Conservation (phyloP, 2,113 vertebrate genomes). For the Rafetus swinhoei region DNA sequence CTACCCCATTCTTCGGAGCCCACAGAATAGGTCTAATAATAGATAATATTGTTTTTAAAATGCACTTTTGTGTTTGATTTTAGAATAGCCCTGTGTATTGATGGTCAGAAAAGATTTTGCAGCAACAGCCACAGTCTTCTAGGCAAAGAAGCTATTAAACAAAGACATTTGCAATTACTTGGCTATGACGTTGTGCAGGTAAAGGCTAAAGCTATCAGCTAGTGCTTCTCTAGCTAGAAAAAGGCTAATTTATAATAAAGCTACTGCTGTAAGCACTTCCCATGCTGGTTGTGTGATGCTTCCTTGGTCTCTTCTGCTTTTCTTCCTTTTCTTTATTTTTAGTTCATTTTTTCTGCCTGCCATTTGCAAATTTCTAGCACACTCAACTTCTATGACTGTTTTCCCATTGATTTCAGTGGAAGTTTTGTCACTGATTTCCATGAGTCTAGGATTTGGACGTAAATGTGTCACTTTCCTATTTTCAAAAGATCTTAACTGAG, state of each 20-base stretch:
- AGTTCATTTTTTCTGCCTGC: not conserved
- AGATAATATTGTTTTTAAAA: not conserved
- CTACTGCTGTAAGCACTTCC: not conserved
- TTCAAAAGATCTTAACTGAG: not conserved
- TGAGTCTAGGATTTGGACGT: slow-evolving; percentile 8
- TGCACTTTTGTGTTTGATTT: slow-evolving; percentile 2
- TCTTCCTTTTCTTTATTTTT: not conserved
- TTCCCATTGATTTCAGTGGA: not conserved
- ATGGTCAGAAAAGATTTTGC: slow-evolving; percentile 88
- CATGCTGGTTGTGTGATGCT: not conserved
- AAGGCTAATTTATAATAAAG: not conserved
- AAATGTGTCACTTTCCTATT: not conserved
- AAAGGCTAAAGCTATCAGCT: not conserved
- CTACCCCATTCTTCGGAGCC: not conserved
- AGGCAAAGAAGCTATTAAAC: slow-evolving; percentile 91
- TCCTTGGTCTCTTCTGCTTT: not conserved
- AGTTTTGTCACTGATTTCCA: not conserved
- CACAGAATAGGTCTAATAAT: not conserved
- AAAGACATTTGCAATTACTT: slow-evolving; percentile 89
- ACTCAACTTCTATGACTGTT: not conserved
- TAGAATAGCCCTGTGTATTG: slow-evolving; percentile 91
- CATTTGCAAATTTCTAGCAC: not conserved
- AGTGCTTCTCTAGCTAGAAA: not conserved
- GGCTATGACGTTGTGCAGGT: slow-evolving; percentile 95
- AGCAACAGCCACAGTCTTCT: slow-evolving; percentile 80